A percentile compares a stretch with the other conserved stretches of the same genome.
Evolutionary conservation across 2,113 vertebrate genomes (phyloP).

Genomic region (Psammodynastes pulverulentus): DNA sequence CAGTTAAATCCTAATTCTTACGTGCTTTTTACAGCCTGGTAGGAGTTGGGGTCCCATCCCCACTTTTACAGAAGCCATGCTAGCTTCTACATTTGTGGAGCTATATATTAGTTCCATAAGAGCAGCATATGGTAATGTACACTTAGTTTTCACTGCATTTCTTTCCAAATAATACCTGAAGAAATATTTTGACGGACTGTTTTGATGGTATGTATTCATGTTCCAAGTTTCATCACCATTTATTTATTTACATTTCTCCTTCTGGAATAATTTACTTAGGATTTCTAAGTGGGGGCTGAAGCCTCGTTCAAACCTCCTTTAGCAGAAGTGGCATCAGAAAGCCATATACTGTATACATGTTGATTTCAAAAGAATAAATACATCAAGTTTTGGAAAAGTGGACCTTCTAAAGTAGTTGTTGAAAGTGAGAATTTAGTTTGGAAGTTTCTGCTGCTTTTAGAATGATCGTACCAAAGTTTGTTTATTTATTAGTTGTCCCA

Average conservation of each 20-base stretch:
- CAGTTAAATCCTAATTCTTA: not conserved
- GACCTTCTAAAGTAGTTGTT: not conserved
- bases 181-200: not conserved
- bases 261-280: slow-evolving; percentile 8
- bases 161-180: not conserved
- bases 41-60: not conserved
- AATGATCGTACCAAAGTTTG: slow-evolving; percentile 10
- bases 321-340: not conserved
- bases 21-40: not conserved
- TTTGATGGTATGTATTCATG: not conserved
- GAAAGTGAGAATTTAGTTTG: not conserved
- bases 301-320: slow-evolving; percentile 1
- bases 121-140: not conserved
- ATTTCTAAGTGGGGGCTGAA: not conserved
- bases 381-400: not conserved
- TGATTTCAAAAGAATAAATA: not conserved
- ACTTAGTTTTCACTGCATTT: not conserved
- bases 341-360: not conserved
- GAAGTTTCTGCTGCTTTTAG: not conserved
- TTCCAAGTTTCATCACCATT: not conserved
- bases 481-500: not conserved
- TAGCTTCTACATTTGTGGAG: not conserved
- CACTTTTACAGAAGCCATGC: not conserved
- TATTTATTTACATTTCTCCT: slow-evolving; percentile 1
- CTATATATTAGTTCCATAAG: not conserved